Conservation (phyloP, 2,888 invertebrate genomes). For the Dichetophora obliterata region DNA sequence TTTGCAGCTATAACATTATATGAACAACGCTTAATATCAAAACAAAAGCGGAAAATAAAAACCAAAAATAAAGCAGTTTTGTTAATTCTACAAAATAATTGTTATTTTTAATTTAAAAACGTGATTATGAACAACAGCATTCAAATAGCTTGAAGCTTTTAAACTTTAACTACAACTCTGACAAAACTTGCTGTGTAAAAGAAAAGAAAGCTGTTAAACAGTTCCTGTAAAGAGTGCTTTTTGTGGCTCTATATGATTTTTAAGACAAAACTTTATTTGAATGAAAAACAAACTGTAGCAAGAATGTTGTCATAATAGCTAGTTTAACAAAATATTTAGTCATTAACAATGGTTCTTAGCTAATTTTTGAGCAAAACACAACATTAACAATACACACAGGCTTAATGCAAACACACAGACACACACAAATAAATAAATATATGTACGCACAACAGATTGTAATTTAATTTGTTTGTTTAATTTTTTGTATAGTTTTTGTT, state of each 20-base stretch:
- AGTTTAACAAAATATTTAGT: neutral
- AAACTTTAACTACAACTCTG: neutral
- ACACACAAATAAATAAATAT: conserved; percentile 21
- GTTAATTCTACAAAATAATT: no score
- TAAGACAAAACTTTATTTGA: neutral
- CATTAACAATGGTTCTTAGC: neutral
- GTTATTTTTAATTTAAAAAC: no score
- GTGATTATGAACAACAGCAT: neutral
- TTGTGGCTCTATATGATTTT: neutral
- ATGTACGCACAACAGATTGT: neutral
- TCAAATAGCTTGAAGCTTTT: neutral
- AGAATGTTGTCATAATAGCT: neutral
- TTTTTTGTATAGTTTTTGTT: neutral
- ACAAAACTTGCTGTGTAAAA: no score
- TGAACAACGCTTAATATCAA: no score
- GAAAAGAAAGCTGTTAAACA: neutral
- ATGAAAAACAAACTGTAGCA: neutral
- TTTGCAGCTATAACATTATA: no score
- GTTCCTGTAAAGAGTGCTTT: neutral
- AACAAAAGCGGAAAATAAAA: no score
- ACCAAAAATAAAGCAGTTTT: no score
- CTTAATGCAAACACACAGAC: neutral
- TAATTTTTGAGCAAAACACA: neutral
- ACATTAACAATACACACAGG: conserved; percentile 5
- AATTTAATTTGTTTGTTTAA: neutral